phyloP scores from a whole-genome alignment of 2,113 vertebrate genomes.

The Helogale parvula region DNA sequence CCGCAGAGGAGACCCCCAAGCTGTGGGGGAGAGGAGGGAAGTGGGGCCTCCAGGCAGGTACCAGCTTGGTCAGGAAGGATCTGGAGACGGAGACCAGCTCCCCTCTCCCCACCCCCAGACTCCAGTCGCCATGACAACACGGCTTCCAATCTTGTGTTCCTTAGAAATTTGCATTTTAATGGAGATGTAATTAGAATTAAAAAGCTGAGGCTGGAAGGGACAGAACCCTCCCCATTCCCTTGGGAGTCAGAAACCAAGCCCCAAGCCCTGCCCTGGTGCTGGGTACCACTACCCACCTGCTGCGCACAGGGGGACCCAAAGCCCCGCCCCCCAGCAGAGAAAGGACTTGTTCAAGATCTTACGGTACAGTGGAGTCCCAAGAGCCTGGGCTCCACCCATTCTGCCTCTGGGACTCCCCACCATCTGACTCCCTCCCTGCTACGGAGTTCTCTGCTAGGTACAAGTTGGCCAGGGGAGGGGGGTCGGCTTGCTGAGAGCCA shows the following conservation, averaged over 20 bases:
- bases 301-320: background rate
- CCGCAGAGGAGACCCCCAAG: background rate
- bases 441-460: background rate
- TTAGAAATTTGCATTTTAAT: conserved; percentile 87
- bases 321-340: background rate
- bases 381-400: background rate
- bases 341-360: background rate
- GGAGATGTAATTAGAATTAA: conserved; percentile 82
- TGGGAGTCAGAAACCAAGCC: background rate
- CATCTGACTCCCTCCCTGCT: background rate
- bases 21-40: background rate
- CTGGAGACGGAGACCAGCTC: background rate
- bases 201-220: background rate
- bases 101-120: conserved; percentile 74
- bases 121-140: conserved; percentile 80
- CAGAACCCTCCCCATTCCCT: background rate
- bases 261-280: background rate
- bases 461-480: background rate
- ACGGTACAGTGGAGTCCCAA: background rate
- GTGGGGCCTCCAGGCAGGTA: background rate
- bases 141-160: conserved; percentile 75
- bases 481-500: background rate
- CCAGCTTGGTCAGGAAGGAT: background rate
- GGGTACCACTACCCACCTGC: background rate
- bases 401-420: background rate